Percentiles rank a stretch among this genome's conserved stretches.
Evolutionary conservation across 92 coral and sea anemone species (phyloP).

Genomic region (Heliopora coerulea): DNA sequence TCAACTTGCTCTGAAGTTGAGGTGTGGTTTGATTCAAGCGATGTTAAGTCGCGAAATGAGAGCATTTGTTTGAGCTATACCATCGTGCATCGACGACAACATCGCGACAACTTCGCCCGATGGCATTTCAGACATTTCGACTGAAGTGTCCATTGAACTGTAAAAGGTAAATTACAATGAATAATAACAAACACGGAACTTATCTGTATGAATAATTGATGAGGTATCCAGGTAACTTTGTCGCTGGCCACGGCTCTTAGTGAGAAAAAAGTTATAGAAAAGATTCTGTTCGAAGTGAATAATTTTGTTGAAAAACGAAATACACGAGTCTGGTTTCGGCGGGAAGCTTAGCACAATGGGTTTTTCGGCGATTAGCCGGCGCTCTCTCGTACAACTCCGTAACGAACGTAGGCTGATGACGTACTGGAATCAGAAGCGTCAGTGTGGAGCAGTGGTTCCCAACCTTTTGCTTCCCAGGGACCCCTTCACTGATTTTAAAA

Average conservation of each 20-base stretch:
- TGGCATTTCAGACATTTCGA: too few relatives aligned
- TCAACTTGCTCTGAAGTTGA: neutral
- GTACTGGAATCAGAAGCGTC: constrained; percentile 28
- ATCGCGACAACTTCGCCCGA: neutral
- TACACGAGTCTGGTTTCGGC: neutral
- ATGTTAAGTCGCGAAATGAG: neutral
- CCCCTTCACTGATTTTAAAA: too few relatives aligned
- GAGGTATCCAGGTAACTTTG: too few relatives aligned
- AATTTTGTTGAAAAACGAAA: neutral
- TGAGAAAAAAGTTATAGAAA: too few relatives aligned
- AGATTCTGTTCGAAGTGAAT: too few relatives aligned
- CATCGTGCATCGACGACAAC: neutral
- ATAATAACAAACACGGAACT: neutral
- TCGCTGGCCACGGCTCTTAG: too few relatives aligned
- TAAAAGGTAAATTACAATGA: neutral
- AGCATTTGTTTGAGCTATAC: neutral
- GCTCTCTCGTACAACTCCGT: constrained; percentile 33
- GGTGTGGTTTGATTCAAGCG: too few relatives aligned
- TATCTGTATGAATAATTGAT: neutral
- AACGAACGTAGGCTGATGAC: constrained; percentile 34
- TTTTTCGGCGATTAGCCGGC: constrained; percentile 4
- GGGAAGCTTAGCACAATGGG: neutral
- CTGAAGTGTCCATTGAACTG: too few relatives aligned
- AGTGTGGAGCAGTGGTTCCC: too few relatives aligned
- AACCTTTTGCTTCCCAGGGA: too few relatives aligned